Evolutionary conservation across 2,113 vertebrate genomes (phyloP), one percentile per base, ranked within the genome.

Genomic region (Amphilophus citrinellus): DNA sequence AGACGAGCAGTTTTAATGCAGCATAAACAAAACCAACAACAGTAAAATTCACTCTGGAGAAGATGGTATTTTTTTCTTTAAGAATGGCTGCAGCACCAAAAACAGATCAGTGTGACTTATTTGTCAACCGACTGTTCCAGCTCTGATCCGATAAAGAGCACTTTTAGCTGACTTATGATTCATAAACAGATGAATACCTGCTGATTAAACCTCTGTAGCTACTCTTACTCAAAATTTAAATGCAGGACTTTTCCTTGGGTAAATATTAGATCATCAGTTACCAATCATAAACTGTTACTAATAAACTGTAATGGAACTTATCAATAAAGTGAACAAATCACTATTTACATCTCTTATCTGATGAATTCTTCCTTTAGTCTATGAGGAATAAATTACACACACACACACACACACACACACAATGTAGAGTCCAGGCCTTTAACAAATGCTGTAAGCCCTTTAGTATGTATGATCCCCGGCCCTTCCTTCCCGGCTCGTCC

Each of bases 401-500:
- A 17, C 4, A 56, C 5, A 60, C 53, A 24, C 80, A 17, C n/a
- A 15, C 66, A 20, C 0, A 3, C 66, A 18, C 1, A 17, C 53
- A 73, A 73, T 32, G 30, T 18, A 32, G 17, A 32, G 27, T 53
- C 47, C 66, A 0, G 27, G 47, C 66, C 66, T 73, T 53, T 53
- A 73, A 73, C 66, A 73, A 73, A n/a, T 73, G 44, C 66, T 73
- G 66, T 53, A 73, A 73, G 66, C 47, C 66, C 44, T 73, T 73
- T 53, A 73, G 66, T 32, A 73, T 53, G 66, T 73, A 59, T 50
- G 84, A 85, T 65, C 85, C 88, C 87, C 81, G 80, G 87, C 62
- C 84, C 87, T 85, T 82, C 88, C 85, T 90, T 88, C 87, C 87
- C 82, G 30, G 71, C 85, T 90, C 82, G 37, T 84, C 79, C 88